phyloP scores from a whole-genome alignment of 2,888 invertebrate species.

The Lingula anatina region DNA sequence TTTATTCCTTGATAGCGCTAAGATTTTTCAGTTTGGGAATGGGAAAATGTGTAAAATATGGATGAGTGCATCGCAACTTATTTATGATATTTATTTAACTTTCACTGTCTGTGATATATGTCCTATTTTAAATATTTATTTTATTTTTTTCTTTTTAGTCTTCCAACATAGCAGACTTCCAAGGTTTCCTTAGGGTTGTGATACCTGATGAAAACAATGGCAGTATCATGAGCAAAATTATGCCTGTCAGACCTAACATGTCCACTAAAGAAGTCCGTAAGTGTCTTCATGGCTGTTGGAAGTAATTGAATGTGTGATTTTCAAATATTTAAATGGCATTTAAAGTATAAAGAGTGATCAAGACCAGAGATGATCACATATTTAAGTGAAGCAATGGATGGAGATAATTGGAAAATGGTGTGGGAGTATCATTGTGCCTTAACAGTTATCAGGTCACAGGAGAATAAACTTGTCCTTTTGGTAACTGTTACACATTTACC shows the following conservation, averaged over 20 bases:
- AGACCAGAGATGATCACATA: not conserved
- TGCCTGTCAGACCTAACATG: conserved; percentile 90
- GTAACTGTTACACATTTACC: not conserved
- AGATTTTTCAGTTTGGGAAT: too few species aligned
- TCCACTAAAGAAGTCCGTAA: conserved; percentile 89
- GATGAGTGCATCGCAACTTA: too few species aligned
- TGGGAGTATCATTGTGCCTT: not conserved
- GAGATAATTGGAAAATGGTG: too few species aligned
- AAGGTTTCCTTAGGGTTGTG: conserved; percentile 80
- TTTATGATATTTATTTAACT: too few species aligned
- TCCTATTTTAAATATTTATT: too few species aligned
- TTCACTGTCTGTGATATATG: too few species aligned
- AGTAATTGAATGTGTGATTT: not conserved
- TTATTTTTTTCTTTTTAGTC: too few species aligned
- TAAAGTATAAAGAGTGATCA: not conserved
- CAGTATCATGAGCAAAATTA: conserved; percentile 79
- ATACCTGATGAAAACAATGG: conserved; percentile 92
- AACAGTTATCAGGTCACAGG: not conserved
- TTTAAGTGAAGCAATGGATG: too few species aligned
- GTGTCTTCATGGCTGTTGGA: conserved; percentile 16
- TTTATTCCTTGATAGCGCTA: too few species aligned
- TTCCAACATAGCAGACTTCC: conserved; percentile 41
- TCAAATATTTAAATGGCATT: not conserved
- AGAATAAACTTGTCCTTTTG: not conserved
- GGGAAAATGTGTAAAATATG: too few species aligned